These are phyloP conservation scores for Mobula birostris DNA, from an alignment of 2,113 vertebrate species.

Conservation along the genomic window DNA sequence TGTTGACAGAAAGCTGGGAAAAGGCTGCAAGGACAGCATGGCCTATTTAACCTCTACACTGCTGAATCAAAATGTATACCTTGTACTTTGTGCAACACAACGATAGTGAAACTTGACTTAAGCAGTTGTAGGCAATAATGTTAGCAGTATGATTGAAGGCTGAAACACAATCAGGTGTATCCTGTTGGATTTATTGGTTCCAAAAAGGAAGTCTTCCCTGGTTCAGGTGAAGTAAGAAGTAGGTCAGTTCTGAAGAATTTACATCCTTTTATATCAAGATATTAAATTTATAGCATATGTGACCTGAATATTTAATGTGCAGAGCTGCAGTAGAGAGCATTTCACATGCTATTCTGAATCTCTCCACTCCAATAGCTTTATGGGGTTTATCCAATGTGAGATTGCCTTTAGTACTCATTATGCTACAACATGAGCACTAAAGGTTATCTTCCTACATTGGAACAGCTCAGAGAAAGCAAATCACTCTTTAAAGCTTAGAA, in stretches of 20 bases:
- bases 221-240: background rate
- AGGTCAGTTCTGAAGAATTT: slow-evolving; percentile 20
- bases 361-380: background rate
- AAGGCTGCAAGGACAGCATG: background rate
- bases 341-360: background rate
- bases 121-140: background rate
- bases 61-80: no score
- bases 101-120: background rate
- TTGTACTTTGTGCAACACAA: background rate
- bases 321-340: background rate
- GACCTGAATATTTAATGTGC: slow-evolving; percentile 10
- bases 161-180: background rate
- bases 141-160: background rate
- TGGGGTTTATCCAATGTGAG: background rate
- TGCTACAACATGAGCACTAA: background rate
- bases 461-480: background rate
- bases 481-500: background rate
- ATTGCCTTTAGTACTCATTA: no score
- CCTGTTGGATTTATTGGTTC: background rate
- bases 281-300: slow-evolving; percentile 27
- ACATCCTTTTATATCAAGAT: background rate
- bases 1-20: background rate
- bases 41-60: background rate
- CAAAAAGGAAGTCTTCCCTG: background rate
- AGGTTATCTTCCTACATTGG: background rate